Base-by-base conservation (phyloP, 2,113 vertebrate species). In the Glaucidium brasilianum region DNA sequence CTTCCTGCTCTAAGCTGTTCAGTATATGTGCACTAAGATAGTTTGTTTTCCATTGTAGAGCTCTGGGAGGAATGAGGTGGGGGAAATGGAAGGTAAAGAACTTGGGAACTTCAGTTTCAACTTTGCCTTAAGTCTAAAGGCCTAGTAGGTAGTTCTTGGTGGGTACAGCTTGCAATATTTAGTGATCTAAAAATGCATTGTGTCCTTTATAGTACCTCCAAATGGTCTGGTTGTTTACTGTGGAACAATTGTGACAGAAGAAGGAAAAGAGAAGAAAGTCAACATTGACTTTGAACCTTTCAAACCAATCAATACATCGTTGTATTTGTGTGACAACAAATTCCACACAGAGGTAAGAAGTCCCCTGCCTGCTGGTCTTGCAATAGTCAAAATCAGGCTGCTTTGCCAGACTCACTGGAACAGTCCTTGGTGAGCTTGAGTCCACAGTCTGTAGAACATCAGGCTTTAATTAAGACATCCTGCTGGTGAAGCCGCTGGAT, bases 261-360 rank as follows among this genome's bases (percentile, higher is more conserved):
- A 99, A 98, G 99, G 99, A 98, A 99, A 99, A 97, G 99, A 99
- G 98, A 99, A 99, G 98, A 99, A 99, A 98, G 99, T 99, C 94
- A 99, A 99, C 98, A 99, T 99, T 85, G 99, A 99, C 98, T 99
- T 99, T 98, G 99, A 99, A 98, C 99, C 99, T 98, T 99, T 99
- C 98, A 99, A 99, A 98, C 99, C 99, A 98, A 99, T 99, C 98
- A 99, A 99, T 98, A 99, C 99, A 2, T 99, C 99, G 30, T 98
- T 99, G 96, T 99, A 99, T 97, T 99, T 99, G 98, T 99, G 99
- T 95, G 99, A 99, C 98, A 99, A 99, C 98, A 99, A 99, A 98
- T 99, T 99, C 98, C 99, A 99, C 97, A 99, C 99, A 14, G 99
- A 99, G 99, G 99, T 99, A 98, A 98, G 98, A 95, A 45, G 25